Base-by-base conservation (phyloP, 30 jellyfish, hydroid and myxozoan species). In the Turritopsis dohrnii region DNA sequence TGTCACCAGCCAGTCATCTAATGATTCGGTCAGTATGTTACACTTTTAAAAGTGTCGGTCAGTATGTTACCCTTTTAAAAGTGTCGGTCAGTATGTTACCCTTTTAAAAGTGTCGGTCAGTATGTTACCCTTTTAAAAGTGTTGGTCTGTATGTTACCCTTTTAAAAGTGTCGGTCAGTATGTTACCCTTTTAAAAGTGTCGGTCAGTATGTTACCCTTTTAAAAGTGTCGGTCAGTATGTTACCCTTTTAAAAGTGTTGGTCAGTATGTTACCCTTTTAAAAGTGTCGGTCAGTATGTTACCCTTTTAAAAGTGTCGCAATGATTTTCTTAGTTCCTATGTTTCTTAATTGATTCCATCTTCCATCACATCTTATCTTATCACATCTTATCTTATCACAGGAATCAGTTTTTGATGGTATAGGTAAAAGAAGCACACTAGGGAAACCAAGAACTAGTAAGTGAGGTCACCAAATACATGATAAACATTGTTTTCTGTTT, bases 331-430 rank as follows among this genome's bases (percentile, higher is more conserved):
- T 16, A n/a, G 52, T 1, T 5, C 65, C 65, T 74, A 8, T n/a
- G n/a, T n/a, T n/a, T n/a, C n/a, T n/a, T n/a, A n/a, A n/a, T n/a
- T n/a, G n/a, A n/a, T n/a, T n/a, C n/a, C n/a, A n/a, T n/a, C n/a
- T n/a, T n/a, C n/a, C n/a, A n/a, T n/a, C n/a, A n/a, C n/a, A n/a
- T n/a, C n/a, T n/a, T n/a, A n/a, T n/a, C n/a, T n/a, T n/a, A n/a
- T n/a, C n/a, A n/a, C n/a, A n/a, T n/a, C n/a, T n/a, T n/a, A n/a
- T n/a, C 16, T 22, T 79, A 17, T 31, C 75, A 92, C 89, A 85
- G 24, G 91, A 53, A 52, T 81, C 84, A 0, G 88, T 79, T 52
- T 90, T 90, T 54, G 95, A 90, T 26, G 97, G 97, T 13, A 90
- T 90, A 28, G 84, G 81, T 71, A 85, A 86, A 80, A 54, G 97